A percentile compares a stretch with the other conserved stretches of the same genome.
These are phyloP conservation scores for Phylloscopus trochilus DNA, from an alignment of 2,113 vertebrate genomes.

Conservation along the genomic window DNA sequence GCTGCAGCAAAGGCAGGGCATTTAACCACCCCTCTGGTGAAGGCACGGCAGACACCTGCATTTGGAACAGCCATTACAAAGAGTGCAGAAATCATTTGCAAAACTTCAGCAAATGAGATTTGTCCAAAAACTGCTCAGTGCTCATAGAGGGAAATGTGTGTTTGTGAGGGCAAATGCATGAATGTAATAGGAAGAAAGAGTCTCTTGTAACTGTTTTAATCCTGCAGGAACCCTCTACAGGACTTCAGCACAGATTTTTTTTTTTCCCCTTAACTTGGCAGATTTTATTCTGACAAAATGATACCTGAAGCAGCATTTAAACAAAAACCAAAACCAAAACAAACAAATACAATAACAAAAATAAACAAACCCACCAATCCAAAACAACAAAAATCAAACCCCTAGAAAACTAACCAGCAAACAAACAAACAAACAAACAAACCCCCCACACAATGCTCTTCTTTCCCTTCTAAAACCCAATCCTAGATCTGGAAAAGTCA, in stretches of 20 bases:
- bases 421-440: neutral
- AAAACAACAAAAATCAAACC: neutral
- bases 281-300: neutral
- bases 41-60: neutral
- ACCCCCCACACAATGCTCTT: neutral
- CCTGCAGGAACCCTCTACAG: neutral
- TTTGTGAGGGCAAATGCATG: neutral
- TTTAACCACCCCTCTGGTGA: neutral
- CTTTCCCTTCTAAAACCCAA: neutral
- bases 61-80: neutral
- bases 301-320: neutral
- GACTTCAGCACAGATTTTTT: neutral
- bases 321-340: neutral
- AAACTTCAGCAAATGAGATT: neutral
- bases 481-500: neutral
- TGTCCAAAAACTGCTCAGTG: neutral
- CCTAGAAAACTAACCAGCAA: neutral
- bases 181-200: neutral
- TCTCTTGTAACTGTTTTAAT: neutral
- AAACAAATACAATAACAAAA: neutral
- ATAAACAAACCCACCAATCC: neutral
- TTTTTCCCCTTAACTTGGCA: neutral
- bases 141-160: neutral
- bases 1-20: neutral
- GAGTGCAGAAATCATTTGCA: neutral